These are phyloP conservation scores for Ormia ochracea DNA, from an alignment of 2,888 invertebrate genomes.

Conservation along the genomic window DNA sequence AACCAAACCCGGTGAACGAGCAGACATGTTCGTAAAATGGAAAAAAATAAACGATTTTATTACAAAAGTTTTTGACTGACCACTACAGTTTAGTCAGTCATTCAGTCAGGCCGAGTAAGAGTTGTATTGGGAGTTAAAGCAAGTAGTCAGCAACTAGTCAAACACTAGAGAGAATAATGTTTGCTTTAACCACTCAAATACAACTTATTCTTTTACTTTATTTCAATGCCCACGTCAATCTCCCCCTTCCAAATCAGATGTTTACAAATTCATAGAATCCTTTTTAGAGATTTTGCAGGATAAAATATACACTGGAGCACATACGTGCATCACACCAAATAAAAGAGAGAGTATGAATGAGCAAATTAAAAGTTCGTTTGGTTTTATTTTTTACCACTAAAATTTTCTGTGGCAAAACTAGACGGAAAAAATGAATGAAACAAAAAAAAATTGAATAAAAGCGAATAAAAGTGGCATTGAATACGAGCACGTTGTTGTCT, in stretches of 20 bases:
- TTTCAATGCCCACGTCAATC: constrained; percentile 8
- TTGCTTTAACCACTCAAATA: constrained; percentile 55
- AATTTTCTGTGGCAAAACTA: constrained; percentile 38
- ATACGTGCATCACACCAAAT: background rate
- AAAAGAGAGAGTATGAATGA: constrained; percentile 33
- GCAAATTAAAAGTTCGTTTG: constrained; percentile 60
- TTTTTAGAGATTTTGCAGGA: constrained; percentile 36
- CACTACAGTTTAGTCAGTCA: constrained; percentile 49
- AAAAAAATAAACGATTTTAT: constrained; percentile 62
- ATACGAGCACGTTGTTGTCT: constrained; percentile 57
- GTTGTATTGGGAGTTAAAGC: background rate
- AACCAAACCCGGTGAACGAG: constrained; percentile 32
- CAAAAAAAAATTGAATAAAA: constrained; percentile 50
- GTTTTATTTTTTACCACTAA: constrained; percentile 46
- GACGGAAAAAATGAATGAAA: background rate
- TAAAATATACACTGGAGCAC: background rate
- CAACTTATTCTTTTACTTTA: constrained; percentile 2
- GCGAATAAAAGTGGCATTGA: constrained; percentile 53
- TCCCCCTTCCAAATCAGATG: constrained; percentile 40
- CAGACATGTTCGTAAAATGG: constrained; percentile 47
- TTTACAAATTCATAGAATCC: constrained; percentile 48
- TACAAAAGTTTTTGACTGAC: constrained; percentile 67
- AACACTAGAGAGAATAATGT: constrained; percentile 57
- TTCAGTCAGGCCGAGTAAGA: constrained; percentile 7
- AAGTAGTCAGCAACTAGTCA: constrained; percentile 43